Evolutionary conservation across 2,888 invertebrate genomes (phyloP), one percentile per base, ranked within the genome.

Genomic region (Drosophila sordidapex): DNA sequence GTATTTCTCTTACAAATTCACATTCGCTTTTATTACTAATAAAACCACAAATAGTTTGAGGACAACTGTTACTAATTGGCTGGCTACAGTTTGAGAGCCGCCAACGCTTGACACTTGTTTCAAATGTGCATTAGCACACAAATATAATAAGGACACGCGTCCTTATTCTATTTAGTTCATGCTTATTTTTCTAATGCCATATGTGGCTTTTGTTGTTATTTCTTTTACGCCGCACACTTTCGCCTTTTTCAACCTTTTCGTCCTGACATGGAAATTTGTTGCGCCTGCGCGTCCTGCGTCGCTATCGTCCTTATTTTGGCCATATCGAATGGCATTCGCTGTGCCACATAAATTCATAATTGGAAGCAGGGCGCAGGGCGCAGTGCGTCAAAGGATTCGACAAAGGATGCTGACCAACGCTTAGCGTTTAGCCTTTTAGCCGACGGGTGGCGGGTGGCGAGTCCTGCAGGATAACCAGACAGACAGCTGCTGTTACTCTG

Each of bases 331-430:
- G 13, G 40, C 57, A 73, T 82, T 84, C 15, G 62, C 35, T 38
- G 67, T 60, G 76, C 70, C 57, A 64, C 77, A 79, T 79, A 81
- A 76, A 81, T 83, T 72, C 43, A 58, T 76, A 72, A 87, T 83
- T 81, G 66, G 74, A 73, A 71, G 66, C 68, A 77, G 58, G 36
- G 66, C 58, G 52, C 43, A 53, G n/a, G 27, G 66, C 64, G 52
- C 46, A 53, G 25, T 43, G 49, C 59, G 35, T 62, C 52, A 83
- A 82, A 83, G 84, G 84, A 83, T 83, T 72, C 69, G 36, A 65
- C 57, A 48, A 61, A 57, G 52, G 48, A 13, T 33, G 63, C 51
- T 75, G 85, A 76, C 71, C 63, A 74, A 29, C 57, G 54, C 59
- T 57, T 46, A 62, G 66, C 40, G 38, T 31, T 40, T 40, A 31